phyloP scores from a whole-genome alignment of 2,113 vertebrate species.

The Chamaea fasciata region DNA sequence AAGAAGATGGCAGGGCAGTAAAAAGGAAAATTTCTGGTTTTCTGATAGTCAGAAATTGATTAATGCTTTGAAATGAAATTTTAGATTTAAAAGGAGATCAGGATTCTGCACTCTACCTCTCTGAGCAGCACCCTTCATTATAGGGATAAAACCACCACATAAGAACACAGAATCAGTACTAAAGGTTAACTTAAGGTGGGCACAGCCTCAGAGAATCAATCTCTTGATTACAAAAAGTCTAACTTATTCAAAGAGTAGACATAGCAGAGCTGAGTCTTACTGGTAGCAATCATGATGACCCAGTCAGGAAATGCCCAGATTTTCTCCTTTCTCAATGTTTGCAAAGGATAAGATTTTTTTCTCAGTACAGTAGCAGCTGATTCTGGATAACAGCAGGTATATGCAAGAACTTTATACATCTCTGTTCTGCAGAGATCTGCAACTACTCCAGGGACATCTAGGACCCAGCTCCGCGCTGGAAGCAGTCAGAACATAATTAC shows the following conservation, averaged over 20 bases:
- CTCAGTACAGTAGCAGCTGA: not conserved
- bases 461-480: not conserved
- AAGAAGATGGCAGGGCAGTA: not conserved
- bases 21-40: not conserved
- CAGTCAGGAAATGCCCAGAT: fast-evolving
- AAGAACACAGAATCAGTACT: not conserved
- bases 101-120: not conserved
- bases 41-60: not conserved
- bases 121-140: not conserved
- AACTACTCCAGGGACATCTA: not conserved
- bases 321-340: not conserved
- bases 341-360: not conserved
- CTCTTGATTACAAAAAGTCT: not conserved
- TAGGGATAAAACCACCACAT: not conserved
- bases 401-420: not conserved
- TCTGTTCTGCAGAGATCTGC: not conserved
- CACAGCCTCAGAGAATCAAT: not conserved
- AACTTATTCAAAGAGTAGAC: not conserved
- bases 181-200: not conserved
- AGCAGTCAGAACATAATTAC: not conserved
- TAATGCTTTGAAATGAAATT: not conserved
- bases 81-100: not conserved
- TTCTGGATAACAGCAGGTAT: not conserved
- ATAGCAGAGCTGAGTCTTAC: not conserved
- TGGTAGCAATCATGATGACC: not conserved